Evolutionary conservation across 2,888 invertebrate genomes (phyloP), one percentile per base, ranked within the genome.

Genomic region (Pachydiplax longipennis): DNA sequence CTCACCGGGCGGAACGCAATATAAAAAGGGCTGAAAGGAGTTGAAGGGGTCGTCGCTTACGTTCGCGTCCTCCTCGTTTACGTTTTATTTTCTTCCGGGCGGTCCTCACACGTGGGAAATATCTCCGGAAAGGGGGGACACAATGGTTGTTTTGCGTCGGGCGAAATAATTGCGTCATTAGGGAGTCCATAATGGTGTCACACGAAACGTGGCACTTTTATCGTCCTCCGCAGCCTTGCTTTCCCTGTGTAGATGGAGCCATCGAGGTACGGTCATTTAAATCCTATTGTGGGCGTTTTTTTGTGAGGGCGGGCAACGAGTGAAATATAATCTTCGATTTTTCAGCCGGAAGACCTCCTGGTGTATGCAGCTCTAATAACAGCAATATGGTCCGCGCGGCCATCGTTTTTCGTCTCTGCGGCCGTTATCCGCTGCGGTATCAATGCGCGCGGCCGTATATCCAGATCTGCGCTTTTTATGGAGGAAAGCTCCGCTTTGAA

Each of bases 141-240:
- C 87, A 87, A 61, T 40, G 87, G 87, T n/a, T 87, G 53, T 53
- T 83, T 58, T 83, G 65, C 61, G 61, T 35, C 40, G 65, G 22
- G 61, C 65, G 61, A 40, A 87, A 87, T 87, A 65, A 87, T 87
- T 87, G 61, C 87, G 58, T 87, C 87, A 65, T 87, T 87, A 83
- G 83, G 58, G 83, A 53, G 53, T 53, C 35, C 53, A 58, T 83
- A 83, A 83, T 83, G 83, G 83, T 83, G 83, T 83, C 83, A 83
- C 53, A 35, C 83, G 53, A 83, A 58, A 83, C 53, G 83, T 83
- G 53, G 53, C 83, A 18, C 83, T 83, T 58, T 83, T 58, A 83
- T 83, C 83, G 83, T 35, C 58, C 58, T 6, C 31, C 25, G 25
- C 15, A 22, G n/a, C 10, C 81, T 15, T 81, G 13, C n/a, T 44